These are phyloP conservation scores for Drosophila longiperda DNA, from an alignment of 2,888 invertebrate genomes.

Conservation along the genomic window DNA sequence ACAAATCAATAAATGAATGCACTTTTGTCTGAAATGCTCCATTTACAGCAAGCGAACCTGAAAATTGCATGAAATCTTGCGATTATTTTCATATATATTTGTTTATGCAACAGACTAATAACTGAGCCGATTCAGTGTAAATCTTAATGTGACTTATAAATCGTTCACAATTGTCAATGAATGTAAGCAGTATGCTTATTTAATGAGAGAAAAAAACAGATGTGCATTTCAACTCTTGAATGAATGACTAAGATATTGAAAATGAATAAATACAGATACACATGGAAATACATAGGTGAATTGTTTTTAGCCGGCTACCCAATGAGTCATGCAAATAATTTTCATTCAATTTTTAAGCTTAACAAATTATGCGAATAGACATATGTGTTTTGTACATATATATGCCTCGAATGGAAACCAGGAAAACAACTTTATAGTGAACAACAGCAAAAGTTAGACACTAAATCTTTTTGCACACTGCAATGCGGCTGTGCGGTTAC, in stretches of 20 bases:
- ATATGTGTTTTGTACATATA: slow-evolving; percentile 21
- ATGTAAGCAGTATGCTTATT: slow-evolving; percentile 7
- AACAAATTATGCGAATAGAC: slow-evolving; percentile 54
- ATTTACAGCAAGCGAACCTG: not conserved
- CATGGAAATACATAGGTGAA: slow-evolving; percentile 12
- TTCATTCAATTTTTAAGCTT: slow-evolving; percentile 59
- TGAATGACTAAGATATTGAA: slow-evolving; percentile 61
- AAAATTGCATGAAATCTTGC: slow-evolving; percentile 11
- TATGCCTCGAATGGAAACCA: slow-evolving; percentile 18
- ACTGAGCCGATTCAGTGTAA: not conserved
- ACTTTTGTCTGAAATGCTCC: not conserved
- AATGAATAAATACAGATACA: slow-evolving; percentile 11
- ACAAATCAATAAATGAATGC: not conserved
- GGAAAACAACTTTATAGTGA: slow-evolving; percentile 28
- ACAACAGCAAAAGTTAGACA: slow-evolving; percentile 1
- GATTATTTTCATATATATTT: not conserved
- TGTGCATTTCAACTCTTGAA: slow-evolving; percentile 36
- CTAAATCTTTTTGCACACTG: slow-evolving; percentile 18
- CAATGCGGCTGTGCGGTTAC: not conserved
- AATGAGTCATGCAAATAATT: slow-evolving; percentile 61
- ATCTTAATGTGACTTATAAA: not conserved
- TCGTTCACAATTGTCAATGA: slow-evolving; percentile 12
- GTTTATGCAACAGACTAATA: not conserved
- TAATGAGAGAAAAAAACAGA: slow-evolving; percentile 41
- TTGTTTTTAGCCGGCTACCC: slow-evolving; percentile 27